These are phyloP conservation scores for Atherix ibis DNA, from an alignment of 2,888 invertebrate genomes.

Conservation along the genomic window DNA sequence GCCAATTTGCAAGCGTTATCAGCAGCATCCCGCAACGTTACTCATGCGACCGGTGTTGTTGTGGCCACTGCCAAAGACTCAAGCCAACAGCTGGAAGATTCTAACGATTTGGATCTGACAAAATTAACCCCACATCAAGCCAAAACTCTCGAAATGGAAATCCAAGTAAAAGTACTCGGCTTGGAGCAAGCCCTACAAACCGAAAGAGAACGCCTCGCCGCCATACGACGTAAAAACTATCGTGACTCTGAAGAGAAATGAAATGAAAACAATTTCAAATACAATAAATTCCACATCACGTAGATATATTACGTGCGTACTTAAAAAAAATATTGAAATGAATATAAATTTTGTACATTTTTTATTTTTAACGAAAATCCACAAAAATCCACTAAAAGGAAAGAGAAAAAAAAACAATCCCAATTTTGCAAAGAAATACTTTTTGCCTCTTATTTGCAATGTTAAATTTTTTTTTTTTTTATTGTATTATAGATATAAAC, in stretches of 20 bases:
- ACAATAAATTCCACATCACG: too few species aligned
- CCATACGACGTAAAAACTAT: conserved; percentile 84
- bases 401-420: too few species aligned
- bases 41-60: conserved; percentile 78
- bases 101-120: conserved; percentile 80
- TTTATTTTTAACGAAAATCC: too few species aligned
- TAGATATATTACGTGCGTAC: too few species aligned
- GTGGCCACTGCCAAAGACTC: conserved; percentile 90
- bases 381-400: too few species aligned
- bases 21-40: conserved; percentile 74
- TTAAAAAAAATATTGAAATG: too few species aligned
- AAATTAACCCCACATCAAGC: conserved; percentile 84
- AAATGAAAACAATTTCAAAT: too few species aligned
- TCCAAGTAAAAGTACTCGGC: conserved; percentile 86
- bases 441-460: too few species aligned
- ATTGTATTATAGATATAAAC: too few species aligned
- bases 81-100: conserved; percentile 69
- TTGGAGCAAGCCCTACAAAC: conserved; percentile 79
- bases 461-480: too few species aligned
- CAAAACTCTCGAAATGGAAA: conserved; percentile 93
- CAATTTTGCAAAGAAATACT: too few species aligned
- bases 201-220: conserved; percentile 70
- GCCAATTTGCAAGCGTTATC: conserved; percentile 64
- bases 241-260: conserved; percentile 22
- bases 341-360: too few species aligned